These are phyloP conservation scores for Aulostomus chinensis DNA, from an alignment of 2,797 vertebrate species.

Conservation along the genomic window DNA sequence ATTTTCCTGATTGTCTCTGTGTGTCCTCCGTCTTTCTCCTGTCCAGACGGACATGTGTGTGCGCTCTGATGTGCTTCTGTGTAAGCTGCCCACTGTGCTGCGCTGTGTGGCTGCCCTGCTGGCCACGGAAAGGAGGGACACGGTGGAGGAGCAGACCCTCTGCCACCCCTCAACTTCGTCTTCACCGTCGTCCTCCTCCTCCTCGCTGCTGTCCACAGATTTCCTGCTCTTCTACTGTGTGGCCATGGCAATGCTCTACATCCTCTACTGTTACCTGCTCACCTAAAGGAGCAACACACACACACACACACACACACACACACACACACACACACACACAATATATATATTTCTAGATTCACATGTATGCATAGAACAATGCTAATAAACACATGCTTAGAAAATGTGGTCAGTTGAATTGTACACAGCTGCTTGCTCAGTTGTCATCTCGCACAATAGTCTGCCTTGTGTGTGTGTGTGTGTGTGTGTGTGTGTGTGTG, in stretches of 20 bases:
- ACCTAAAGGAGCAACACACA: conserved; percentile 54
- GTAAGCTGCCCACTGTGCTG: conserved; percentile 80
- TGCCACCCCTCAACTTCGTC: conserved; percentile 69
- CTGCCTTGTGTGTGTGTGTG: too few species aligned
- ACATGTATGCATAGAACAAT: too few species aligned
- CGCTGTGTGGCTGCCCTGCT: conserved; percentile 80
- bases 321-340: background rate
- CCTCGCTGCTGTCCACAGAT: conserved; percentile 79
- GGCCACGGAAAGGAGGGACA: conserved; percentile 39
- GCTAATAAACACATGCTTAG: too few species aligned
- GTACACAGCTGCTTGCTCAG: too few species aligned
- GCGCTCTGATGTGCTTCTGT: conserved; percentile 86
- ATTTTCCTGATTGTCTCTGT: conserved; percentile 65
- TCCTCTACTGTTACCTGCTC: conserved; percentile 80
- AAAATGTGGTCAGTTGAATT: too few species aligned
- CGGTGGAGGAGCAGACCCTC: conserved; percentile 51
- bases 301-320: background rate
- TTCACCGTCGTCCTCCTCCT: conserved; percentile 45
- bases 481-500: too few species aligned
- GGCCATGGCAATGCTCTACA: conserved; percentile 86
- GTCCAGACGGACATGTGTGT: conserved; percentile 85
- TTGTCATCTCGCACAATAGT: too few species aligned
- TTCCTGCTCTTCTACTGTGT: conserved; percentile 89
- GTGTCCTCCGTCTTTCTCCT: conserved; percentile 17
- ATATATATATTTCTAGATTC: too few species aligned